phyloP scores from a whole-genome alignment of 2,113 vertebrate species.

The Psilopogon haemacephalus region DNA sequence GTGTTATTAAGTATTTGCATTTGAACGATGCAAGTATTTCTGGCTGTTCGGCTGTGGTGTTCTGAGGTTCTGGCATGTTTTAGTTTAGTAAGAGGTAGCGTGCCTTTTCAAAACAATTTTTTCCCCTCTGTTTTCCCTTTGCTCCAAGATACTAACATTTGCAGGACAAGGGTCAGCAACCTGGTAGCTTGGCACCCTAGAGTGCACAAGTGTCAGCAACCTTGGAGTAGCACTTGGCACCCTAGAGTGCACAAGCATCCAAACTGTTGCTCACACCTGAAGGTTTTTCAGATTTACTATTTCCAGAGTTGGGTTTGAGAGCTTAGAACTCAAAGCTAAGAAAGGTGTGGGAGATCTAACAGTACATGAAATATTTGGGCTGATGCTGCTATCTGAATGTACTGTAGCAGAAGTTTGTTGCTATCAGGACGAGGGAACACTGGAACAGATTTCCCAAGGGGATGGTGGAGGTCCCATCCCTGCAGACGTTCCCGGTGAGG shows the following conservation, averaged over 20 bases:
- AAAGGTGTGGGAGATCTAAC: background rate
- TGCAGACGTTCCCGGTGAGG: too few relatives aligned
- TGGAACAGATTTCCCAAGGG: too few relatives aligned
- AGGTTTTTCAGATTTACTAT: background rate
- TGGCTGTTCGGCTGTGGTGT: background rate
- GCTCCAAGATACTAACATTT: background rate
- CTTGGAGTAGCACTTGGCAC: rapidly evolving
- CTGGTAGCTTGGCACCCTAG: background rate
- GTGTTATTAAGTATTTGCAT: rapidly evolving
- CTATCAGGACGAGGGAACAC: too few relatives aligned
- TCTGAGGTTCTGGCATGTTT: background rate
- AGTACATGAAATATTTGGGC: background rate
- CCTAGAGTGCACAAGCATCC: background rate
- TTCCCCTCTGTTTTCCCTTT: background rate
- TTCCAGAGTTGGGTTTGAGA: background rate
- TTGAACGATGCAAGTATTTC: rapidly evolving
- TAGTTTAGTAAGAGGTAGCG: background rate
- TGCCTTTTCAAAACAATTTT: rapidly evolving
- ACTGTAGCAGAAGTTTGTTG: too few relatives aligned
- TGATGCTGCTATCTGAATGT: background rate
- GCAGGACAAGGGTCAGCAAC: background rate
- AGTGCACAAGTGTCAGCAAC: background rate
- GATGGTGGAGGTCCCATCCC: too few relatives aligned
- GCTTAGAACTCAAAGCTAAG: background rate
- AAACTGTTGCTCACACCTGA: too few relatives aligned